Evolutionary conservation across 2,888 invertebrate genomes (phyloP).

Genomic region (Agelastica alni): DNA sequence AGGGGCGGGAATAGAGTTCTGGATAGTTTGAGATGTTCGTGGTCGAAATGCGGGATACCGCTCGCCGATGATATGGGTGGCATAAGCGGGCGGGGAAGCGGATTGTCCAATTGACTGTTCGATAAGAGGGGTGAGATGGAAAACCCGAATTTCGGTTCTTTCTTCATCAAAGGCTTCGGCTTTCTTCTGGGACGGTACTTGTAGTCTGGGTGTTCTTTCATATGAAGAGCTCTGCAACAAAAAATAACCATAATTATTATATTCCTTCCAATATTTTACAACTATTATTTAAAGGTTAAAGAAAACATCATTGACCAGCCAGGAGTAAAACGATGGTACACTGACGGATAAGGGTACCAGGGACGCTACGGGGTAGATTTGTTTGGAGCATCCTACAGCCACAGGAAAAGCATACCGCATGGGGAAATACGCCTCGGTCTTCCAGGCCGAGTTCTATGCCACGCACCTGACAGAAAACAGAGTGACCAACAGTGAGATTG

Average conservation of each 20-base stretch:
- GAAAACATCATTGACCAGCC: too few relatives aligned
- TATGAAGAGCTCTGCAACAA: conserved; percentile 79
- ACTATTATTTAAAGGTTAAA: too few relatives aligned
- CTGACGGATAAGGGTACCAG: too few relatives aligned
- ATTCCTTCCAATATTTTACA: too few relatives aligned
- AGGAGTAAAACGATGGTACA: too few relatives aligned
- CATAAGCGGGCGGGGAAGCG: conserved; percentile 59
- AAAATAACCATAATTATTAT: not conserved
- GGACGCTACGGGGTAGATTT: too few relatives aligned
- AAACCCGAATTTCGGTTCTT: conserved; percentile 76
- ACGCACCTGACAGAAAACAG: too few relatives aligned
- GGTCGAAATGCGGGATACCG: conserved; percentile 62
- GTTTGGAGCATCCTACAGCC: too few relatives aligned
- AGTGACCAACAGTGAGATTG: too few relatives aligned
- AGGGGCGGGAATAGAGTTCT: conserved; percentile 72
- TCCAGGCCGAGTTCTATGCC: too few relatives aligned
- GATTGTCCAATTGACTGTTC: conserved; percentile 55
- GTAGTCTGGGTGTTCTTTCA: conserved; percentile 93
- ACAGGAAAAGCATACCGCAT: too few relatives aligned
- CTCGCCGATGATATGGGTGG: conserved; percentile 57
- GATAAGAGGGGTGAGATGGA: conserved; percentile 69
- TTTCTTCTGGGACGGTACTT: conserved; percentile 87
- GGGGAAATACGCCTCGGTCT: too few relatives aligned
- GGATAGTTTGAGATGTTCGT: conserved; percentile 64
- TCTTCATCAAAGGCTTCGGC: conserved; percentile 83